A percentile compares a stretch with the other conserved stretches of the same genome.
These are phyloP conservation scores for Ctena decussata DNA, from an alignment of 2,888 invertebrate genomes.

Conservation along the genomic window DNA sequence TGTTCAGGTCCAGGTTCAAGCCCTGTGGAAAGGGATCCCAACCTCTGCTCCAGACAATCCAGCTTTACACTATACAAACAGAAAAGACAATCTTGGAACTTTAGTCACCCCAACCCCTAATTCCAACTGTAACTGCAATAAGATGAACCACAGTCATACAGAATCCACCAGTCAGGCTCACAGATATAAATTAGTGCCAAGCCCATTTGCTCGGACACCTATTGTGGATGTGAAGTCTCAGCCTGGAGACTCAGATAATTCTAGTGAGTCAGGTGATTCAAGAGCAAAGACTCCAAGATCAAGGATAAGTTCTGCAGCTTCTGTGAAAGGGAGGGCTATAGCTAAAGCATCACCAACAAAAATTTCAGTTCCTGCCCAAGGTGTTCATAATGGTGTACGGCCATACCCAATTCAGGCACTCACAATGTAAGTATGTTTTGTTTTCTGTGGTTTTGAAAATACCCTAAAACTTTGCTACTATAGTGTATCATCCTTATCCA, in stretches of 20 bases:
- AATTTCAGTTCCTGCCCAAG: slow-evolving; percentile 64
- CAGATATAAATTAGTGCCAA: slow-evolving; percentile 63
- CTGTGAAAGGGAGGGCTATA: slow-evolving; percentile 29
- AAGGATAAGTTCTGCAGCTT: slow-evolving; percentile 58
- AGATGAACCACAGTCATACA: slow-evolving; percentile 40
- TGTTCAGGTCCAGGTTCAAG: slow-evolving; percentile 43
- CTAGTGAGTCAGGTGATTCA: slow-evolving; percentile 61
- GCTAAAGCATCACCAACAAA: slow-evolving; percentile 69
- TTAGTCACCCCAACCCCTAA: slow-evolving; percentile 23
- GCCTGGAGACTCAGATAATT: slow-evolving; percentile 56
- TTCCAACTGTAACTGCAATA: slow-evolving; percentile 35
- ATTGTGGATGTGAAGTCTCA: slow-evolving; percentile 29
- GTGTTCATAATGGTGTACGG: slow-evolving; percentile 24
- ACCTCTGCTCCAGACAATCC: slow-evolving; percentile 24
- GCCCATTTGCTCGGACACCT: slow-evolving; percentile 47
- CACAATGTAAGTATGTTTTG: slow-evolving; percentile 76
- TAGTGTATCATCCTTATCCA: too few species aligned
- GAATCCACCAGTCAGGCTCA: slow-evolving; percentile 66
- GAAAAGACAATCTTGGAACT: slow-evolving; percentile 51
- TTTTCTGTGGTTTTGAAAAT: too few species aligned
- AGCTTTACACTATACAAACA: slow-evolving; percentile 59
- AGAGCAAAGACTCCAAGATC: slow-evolving; percentile 32
- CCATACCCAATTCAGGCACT: slow-evolving; percentile 66
- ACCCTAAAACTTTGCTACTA: too few species aligned
- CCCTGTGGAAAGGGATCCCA: slow-evolving; percentile 31